phyloP scores from a whole-genome alignment of 2,113 vertebrate genomes.

The Tringa solitaria region DNA sequence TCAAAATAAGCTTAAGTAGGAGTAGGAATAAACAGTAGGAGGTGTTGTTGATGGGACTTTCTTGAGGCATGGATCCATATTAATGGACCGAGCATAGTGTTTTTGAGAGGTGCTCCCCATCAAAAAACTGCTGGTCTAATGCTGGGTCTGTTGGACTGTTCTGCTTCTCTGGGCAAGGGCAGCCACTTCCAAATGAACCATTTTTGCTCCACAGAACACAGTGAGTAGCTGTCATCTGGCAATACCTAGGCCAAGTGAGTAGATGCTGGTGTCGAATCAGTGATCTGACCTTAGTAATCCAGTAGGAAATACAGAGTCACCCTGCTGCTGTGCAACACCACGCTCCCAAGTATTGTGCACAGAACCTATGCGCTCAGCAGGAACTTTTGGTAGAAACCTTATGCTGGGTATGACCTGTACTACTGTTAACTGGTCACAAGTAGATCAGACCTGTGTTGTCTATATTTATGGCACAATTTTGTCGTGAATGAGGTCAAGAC shows the following conservation, averaged over 20 bases:
- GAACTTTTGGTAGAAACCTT: not conserved
- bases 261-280: accelerated
- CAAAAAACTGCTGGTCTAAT: not conserved
- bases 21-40: not conserved
- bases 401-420: not conserved
- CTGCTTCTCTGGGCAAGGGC: not conserved
- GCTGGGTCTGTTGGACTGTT: not conserved
- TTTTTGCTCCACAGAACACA: not conserved
- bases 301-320: not conserved
- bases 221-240: not conserved
- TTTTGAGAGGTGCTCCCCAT: accelerated
- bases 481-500: not conserved
- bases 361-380: not conserved
- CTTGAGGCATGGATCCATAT: not conserved
- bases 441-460: not conserved
- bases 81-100: not conserved
- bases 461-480: not conserved
- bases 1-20: not conserved
- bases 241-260: not conserved
- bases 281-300: not conserved
- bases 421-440: not conserved
- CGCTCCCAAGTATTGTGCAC: not conserved
- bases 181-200: not conserved
- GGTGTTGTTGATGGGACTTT: not conserved
- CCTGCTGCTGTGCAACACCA: not conserved